phyloP scores from a whole-genome alignment of 2,797 vertebrate species.

The Pseudocheirus occidentalis region DNA sequence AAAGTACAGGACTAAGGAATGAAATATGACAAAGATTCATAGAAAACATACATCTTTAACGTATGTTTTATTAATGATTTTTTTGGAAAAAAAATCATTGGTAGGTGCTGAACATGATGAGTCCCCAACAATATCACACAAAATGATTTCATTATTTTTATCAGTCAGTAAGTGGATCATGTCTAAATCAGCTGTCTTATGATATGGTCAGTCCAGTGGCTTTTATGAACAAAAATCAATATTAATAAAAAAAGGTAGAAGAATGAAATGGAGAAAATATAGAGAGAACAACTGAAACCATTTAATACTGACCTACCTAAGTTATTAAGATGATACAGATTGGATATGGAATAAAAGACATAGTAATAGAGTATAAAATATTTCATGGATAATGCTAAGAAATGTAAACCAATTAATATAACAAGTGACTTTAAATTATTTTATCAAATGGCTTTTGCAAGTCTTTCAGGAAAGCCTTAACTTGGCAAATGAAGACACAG shows the following conservation, averaged over 20 bases:
- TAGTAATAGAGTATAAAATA: not conserved
- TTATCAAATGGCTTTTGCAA: not conserved
- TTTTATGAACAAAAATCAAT: not conserved
- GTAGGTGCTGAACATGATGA: not conserved
- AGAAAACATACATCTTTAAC: not conserved
- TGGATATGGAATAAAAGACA: not conserved
- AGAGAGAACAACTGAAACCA: not conserved
- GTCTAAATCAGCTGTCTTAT: not conserved
- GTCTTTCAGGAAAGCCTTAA: not conserved
- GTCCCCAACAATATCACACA: not conserved
- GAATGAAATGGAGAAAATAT: not conserved
- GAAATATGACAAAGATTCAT: not conserved
- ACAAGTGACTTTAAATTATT: not conserved
- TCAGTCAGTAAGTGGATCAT: not conserved
- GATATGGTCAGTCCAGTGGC: not conserved
- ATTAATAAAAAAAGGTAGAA: not conserved
- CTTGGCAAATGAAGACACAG: not conserved
- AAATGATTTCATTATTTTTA: not conserved
- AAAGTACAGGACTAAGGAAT: not conserved
- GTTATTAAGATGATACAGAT: not conserved
- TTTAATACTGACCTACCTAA: not conserved
- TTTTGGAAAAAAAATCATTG: not conserved
- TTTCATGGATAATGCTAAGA: not conserved
- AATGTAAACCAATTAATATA: not conserved
- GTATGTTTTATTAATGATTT: not conserved